These are phyloP conservation scores for Andrena hattorfiana DNA, from an alignment of 2,888 invertebrate genomes.

Conservation along the genomic window DNA sequence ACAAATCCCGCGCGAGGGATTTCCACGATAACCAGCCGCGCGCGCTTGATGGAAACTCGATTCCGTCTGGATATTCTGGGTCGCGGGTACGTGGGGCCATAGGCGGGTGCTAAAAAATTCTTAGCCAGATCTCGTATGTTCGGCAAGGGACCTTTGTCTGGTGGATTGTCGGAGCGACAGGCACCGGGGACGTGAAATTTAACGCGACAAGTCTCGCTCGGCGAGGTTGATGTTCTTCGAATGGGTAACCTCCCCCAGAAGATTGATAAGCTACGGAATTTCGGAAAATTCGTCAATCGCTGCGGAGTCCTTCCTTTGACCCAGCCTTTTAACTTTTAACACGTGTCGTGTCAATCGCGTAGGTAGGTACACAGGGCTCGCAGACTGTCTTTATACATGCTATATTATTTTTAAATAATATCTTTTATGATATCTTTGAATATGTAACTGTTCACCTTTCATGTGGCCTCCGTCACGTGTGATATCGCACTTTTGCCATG, in stretches of 20 bases:
- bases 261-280: background rate
- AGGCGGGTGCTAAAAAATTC: slow-evolving; percentile 51
- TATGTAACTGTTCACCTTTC: too few relatives aligned
- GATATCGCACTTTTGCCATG: too few relatives aligned
- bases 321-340: background rate
- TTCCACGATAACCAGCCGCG: slow-evolving; percentile 55
- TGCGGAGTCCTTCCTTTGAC: too few relatives aligned
- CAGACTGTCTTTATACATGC: too few relatives aligned
- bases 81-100: slow-evolving; percentile 18
- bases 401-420: too few relatives aligned
- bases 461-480: too few relatives aligned
- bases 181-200: background rate
- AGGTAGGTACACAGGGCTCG: too few relatives aligned
- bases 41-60: slow-evolving; percentile 63
- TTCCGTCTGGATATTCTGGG: slow-evolving; percentile 47
- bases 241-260: background rate
- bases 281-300: background rate
- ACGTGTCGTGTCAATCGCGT: too few relatives aligned
- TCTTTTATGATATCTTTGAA: too few relatives aligned
- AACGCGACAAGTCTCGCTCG: background rate
- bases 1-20: slow-evolving; percentile 67
- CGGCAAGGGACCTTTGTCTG: slow-evolving; percentile 43
- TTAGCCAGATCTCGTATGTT: slow-evolving; percentile 32
- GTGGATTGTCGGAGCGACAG: background rate
- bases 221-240: background rate